Percentiles rank a stretch among this genome's conserved stretches.
These are phyloP conservation scores for Triplophysa yarkandensis DNA, from an alignment of 2,797 vertebrate genomes.

Conservation along the genomic window DNA sequence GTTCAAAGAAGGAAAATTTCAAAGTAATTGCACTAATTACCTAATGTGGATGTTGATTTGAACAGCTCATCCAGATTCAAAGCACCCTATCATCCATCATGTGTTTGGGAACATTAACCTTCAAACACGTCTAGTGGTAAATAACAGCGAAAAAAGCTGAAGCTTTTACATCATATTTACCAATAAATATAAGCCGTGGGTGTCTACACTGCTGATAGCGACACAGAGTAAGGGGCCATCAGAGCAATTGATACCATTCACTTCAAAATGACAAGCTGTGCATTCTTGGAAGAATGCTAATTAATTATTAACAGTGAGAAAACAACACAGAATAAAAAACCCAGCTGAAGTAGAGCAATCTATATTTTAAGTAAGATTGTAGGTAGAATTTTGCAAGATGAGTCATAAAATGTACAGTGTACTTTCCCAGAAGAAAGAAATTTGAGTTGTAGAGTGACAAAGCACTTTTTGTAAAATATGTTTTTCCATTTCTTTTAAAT, in stretches of 20 bases:
- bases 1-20: constrained; percentile 61
- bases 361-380: not conserved
- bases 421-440: too few species aligned
- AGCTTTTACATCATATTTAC: constrained; percentile 39
- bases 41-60: constrained; percentile 77
- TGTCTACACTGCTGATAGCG: not conserved
- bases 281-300: constrained; percentile 47
- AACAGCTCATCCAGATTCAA: constrained; percentile 76
- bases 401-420: too few species aligned
- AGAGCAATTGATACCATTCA: constrained; percentile 38
- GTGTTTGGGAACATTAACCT: constrained; percentile 71
- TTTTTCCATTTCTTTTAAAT: too few species aligned
- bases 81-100: constrained; percentile 64
- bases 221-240: constrained; percentile 17
- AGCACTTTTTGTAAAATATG: too few species aligned
- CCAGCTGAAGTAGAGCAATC: constrained; percentile 63
- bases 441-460: too few species aligned
- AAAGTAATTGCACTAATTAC: constrained; percentile 77
- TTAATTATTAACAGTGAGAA: constrained; percentile 69
- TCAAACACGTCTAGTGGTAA: constrained; percentile 53
- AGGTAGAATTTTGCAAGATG: too few species aligned
- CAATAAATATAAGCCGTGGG: constrained; percentile 34
- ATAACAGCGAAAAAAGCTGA: constrained; percentile 55
- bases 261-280: constrained; percentile 48
- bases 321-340: constrained; percentile 53